phyloP scores from a whole-genome alignment of 2,113 vertebrate species.

The Xiphorhynchus elegans region DNA sequence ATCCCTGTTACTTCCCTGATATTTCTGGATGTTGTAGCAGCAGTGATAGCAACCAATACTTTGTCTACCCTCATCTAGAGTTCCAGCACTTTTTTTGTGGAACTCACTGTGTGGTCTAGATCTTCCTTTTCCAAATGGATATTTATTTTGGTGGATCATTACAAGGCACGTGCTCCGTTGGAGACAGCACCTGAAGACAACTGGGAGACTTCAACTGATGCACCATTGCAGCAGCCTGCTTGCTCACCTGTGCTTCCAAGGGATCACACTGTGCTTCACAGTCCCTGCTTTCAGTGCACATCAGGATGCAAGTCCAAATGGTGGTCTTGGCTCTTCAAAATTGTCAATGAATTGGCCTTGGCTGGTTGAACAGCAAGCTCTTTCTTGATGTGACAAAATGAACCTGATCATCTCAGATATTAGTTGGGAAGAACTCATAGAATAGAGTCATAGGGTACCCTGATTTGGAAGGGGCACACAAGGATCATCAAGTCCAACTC shows the following conservation, averaged over 20 bases:
- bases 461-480: neutral
- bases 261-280: neutral
- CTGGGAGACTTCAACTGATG: neutral
- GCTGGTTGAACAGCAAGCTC: neutral
- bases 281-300: neutral
- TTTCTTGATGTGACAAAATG: neutral
- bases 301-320: neutral
- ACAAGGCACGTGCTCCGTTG: neutral
- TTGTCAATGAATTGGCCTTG: neutral
- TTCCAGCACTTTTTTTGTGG: neutral
- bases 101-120: neutral
- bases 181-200: neutral
- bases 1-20: neutral
- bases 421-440: neutral
- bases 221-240: rapidly evolving
- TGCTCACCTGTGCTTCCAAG: neutral
- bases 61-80: neutral
- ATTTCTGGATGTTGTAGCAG: neutral
- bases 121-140: neutral
- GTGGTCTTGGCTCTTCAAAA: neutral
- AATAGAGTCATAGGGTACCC: neutral
- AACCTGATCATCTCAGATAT: neutral
- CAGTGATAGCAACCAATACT: neutral
- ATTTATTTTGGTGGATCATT: conserved; percentile 15
- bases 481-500: neutral